phyloP scores from a whole-genome alignment of 1,140 invertebrate species.

The Rhyacophila brunnea region DNA sequence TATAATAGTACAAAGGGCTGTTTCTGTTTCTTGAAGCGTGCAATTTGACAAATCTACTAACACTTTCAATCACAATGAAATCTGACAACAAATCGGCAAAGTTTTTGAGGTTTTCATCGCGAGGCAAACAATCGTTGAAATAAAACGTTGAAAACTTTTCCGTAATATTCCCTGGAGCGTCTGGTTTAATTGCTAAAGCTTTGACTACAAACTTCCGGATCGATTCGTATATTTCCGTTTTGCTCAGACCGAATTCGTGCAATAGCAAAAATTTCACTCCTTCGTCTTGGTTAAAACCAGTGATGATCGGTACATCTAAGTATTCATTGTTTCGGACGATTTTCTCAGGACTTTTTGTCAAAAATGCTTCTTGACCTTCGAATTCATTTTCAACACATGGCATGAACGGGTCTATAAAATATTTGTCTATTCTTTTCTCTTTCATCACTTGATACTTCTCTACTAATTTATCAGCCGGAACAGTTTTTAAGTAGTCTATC shows the following conservation, averaged over 20 bases:
- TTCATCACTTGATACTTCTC: not conserved
- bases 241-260: not conserved
- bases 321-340: not conserved
- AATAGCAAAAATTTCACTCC: slow-evolving; percentile 2
- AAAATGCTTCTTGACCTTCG: slow-evolving; percentile 8
- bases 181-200: not conserved
- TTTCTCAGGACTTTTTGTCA: slow-evolving; percentile 2
- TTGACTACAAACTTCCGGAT: not conserved
- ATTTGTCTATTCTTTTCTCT: not conserved
- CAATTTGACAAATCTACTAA: slow-evolving; percentile 4
- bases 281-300: slow-evolving; percentile 6
- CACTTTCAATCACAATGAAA: not conserved
- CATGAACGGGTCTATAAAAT: slow-evolving; percentile 1
- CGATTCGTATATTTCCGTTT: not conserved
- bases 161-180: not conserved
- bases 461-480: not conserved
- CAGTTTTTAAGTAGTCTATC: not conserved
- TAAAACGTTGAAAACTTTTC: slow-evolving; percentile 4
- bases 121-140: not conserved
- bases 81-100: not conserved
- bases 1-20: slow-evolving; percentile 3
- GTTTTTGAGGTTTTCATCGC: not conserved
- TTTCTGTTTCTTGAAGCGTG: not conserved
- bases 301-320: not conserved
- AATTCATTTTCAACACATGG: slow-evolving; percentile 4